These are phyloP conservation scores for Gryllus bimaculatus DNA, from an alignment of 1,140 invertebrate species.

Conservation along the genomic window DNA sequence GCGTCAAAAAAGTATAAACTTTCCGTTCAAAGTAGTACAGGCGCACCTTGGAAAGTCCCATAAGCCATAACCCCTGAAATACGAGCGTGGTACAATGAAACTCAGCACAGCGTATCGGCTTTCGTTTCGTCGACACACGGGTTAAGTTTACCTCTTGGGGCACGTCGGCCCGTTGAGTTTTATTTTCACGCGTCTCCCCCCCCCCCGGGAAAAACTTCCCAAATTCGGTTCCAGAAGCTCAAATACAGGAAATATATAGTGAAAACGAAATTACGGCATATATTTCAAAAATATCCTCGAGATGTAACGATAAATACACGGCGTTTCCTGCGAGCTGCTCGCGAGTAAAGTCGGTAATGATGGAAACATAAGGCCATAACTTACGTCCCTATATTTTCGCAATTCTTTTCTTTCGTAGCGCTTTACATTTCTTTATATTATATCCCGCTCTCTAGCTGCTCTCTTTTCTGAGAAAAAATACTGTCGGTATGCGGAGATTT, in stretches of 20 bases:
- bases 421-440: constrained; percentile 6
- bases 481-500: not conserved
- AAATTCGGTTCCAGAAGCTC: not conserved
- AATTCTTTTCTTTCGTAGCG: not conserved
- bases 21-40: not conserved
- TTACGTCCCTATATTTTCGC: not conserved
- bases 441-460: not conserved
- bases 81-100: not conserved
- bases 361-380: constrained; percentile 1
- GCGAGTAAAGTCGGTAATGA: not conserved
- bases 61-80: not conserved
- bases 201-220: not conserved
- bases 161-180: not conserved
- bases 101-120: not conserved
- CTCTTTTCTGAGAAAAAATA: not conserved
- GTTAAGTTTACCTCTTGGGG: not conserved
- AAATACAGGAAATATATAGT: constrained; percentile 6
- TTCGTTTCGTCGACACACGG: not conserved
- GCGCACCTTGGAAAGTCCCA: not conserved
- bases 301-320: not conserved
- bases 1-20: not conserved
- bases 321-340: not conserved
- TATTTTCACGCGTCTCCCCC: not conserved
- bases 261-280: not conserved
- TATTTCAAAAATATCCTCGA: not conserved